These are phyloP conservation scores for Drusus annulatus DNA, from an alignment of 1,140 invertebrate species.

Conservation along the genomic window DNA sequence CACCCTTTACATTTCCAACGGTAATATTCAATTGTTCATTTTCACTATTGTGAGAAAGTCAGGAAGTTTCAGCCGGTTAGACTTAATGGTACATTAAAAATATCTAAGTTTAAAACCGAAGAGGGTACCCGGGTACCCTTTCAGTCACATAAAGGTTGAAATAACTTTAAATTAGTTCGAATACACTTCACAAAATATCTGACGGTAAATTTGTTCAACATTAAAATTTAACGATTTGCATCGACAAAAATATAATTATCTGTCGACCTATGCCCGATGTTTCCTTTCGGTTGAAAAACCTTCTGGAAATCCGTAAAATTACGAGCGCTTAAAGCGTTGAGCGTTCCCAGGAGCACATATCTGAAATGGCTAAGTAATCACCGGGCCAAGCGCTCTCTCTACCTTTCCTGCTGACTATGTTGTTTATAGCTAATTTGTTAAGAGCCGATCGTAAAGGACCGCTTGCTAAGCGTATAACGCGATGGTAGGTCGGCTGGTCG, in stretches of 20 bases:
- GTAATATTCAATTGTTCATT: too few species aligned
- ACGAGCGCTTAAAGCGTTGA: conserved; percentile 3
- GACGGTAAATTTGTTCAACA: not conserved
- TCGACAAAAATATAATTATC: too few species aligned
- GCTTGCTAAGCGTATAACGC: conserved; percentile 37
- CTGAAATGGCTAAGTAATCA: conserved; percentile 21
- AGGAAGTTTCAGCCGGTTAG: too few species aligned
- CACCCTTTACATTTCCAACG: too few species aligned
- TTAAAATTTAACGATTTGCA: not conserved
- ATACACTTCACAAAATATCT: too few species aligned
- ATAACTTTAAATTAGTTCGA: too few species aligned
- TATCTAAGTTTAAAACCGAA: too few species aligned
- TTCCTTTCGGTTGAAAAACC: not conserved
- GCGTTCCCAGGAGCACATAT: conserved; percentile 25
- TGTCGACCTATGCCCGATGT: too few species aligned
- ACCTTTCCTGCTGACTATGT: conserved; percentile 35
- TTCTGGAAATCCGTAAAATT: not conserved
- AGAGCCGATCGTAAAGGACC: conserved; percentile 41
- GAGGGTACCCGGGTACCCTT: too few species aligned
- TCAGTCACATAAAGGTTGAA: too few species aligned
- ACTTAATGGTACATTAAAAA: too few species aligned
- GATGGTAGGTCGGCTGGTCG: not conserved
- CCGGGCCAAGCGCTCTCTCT: not conserved
- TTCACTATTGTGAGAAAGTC: too few species aligned
- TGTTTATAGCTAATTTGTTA: conserved; percentile 45